A percentile compares a stretch with the other conserved stretches of the same genome.
phyloP scores from a whole-genome alignment of 2,888 invertebrate species.

The Eilema caniola region DNA sequence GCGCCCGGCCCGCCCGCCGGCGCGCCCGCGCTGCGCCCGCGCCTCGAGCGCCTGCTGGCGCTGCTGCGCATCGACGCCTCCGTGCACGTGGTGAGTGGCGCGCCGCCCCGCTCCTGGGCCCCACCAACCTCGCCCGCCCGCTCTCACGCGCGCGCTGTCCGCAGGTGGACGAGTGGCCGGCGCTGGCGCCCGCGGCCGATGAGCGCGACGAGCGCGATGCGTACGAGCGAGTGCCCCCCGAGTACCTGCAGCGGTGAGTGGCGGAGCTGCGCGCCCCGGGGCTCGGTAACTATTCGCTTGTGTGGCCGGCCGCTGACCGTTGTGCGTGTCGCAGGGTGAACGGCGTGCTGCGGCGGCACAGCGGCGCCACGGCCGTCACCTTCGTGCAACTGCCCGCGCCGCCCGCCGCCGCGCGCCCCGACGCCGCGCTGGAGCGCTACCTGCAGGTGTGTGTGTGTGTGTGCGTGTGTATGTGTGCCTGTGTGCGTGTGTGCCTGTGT shows the following conservation, averaged over 20 bases:
- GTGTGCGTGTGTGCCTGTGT: not conserved
- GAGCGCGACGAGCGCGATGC: constrained; percentile 53
- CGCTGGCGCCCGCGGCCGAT: constrained; percentile 66
- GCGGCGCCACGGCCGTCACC: constrained; percentile 94
- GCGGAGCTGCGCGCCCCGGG: too few species aligned
- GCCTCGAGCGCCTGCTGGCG: constrained; percentile 91
- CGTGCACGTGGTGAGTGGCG: constrained; percentile 88
- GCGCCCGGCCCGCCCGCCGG: constrained; percentile 91
- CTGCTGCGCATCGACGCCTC: constrained; percentile 95
- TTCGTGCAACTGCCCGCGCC: constrained; percentile 97
- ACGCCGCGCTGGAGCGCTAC: constrained; percentile 68
- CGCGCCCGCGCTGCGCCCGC: constrained; percentile 57
- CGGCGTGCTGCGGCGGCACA: constrained; percentile 91
- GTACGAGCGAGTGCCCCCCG: constrained; percentile 68
- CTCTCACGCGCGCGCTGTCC: not conserved
- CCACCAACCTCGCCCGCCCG: not conserved
- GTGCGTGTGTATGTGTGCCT: too few species aligned
- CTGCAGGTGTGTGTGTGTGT: constrained; percentile 57
- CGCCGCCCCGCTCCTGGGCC: not conserved
- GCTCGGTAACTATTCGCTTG: too few species aligned
- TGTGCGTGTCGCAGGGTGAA: constrained; percentile 88
- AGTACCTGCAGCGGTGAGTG: constrained; percentile 74
- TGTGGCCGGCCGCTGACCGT: too few species aligned
- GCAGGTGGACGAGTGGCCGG: constrained; percentile 88
- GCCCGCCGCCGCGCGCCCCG: constrained; percentile 80